Evolutionary conservation across 2,797 vertebrate species (phyloP), one percentile per base, ranked within the genome.

Genomic region (Danio tinwini): DNA sequence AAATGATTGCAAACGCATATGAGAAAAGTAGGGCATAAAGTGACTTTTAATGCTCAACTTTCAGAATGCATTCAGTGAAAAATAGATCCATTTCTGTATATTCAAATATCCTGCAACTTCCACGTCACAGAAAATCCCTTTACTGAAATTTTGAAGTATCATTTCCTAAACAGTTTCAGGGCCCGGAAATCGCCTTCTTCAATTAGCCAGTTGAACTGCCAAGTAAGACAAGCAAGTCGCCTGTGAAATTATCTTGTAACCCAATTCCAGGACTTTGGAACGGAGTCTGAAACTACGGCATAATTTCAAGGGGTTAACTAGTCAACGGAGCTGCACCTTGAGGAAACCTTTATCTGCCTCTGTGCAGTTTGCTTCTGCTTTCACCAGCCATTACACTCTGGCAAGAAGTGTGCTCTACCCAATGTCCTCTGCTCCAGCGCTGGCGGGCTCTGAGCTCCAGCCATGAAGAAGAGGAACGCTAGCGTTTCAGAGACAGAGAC

Each of bases 191-290:
- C 91, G 90, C 90, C 91, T 90, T 88, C 90, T 94, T 94, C 92
- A 93, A 93, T 95, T 95, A 93, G 91, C 89, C 93, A 94, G 92
- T 93, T 94, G 93, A 92, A 94, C 93, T 94, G 92, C 89, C 92
- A 94, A 94, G 93, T 92, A 94, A 94, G 92, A 94, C 92, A 93
- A 94, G 93, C 93, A 95, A 94, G 91, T 94, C 93, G 91, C 92
- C 92, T 95, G 93, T 95, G 93, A 94, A 94, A 94, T 94, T 91
- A 95, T 94, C 90, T 92, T 90, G 90, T 93, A 93, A 95, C 93
- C 93, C 93, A 94, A 93, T 94, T 95, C 93, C 92, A 88, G 91
- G 91, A 93, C 88, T 94, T 93, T 94, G 92, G 91, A 93, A 92
- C 89, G 83, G 90, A 91, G 90, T 94, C 90, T 92, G 89, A 94